Percentiles rank a stretch among this genome's conserved stretches.
These are phyloP conservation scores for Drosophila percnosoma DNA, from an alignment of 2,888 invertebrate species.

Conservation along the genomic window DNA sequence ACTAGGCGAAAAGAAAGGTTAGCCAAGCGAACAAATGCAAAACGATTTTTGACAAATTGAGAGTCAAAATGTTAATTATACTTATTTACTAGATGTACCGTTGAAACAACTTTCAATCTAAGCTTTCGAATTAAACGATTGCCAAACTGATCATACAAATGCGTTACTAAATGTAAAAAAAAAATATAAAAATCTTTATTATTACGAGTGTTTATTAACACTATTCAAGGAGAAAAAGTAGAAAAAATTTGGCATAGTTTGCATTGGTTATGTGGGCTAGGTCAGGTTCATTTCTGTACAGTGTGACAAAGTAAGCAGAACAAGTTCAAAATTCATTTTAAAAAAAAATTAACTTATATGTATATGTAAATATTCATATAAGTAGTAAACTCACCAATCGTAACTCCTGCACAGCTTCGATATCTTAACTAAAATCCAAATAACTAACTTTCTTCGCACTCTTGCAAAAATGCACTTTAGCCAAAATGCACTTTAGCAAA, in stretches of 20 bases:
- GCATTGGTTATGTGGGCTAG: slow-evolving; percentile 19
- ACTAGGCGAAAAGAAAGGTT: slow-evolving; percentile 38
- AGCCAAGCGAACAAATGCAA: slow-evolving; percentile 28
- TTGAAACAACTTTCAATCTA: slow-evolving; percentile 10
- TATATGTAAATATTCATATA: neutral
- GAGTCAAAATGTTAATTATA: slow-evolving; percentile 26
- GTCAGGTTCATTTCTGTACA: slow-evolving; percentile 25
- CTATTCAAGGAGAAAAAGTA: neutral
- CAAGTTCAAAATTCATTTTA: neutral
- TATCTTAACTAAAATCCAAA: slow-evolving; percentile 11
- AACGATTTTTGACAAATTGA: slow-evolving; percentile 28
- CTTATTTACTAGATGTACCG: slow-evolving; percentile 7
- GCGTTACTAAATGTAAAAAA: neutral
- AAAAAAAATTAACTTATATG: neutral
- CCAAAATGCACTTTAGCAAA: slow-evolving; percentile 26
- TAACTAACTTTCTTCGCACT: slow-evolving; percentile 26
- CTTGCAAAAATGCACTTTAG: slow-evolving; percentile 14
- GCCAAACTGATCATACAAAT: neutral
- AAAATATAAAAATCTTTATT: neutral
- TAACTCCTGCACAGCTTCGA: slow-evolving; percentile 10
- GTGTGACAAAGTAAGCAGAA: neutral
- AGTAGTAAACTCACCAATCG: slow-evolving; percentile 19
- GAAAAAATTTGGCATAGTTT: neutral
- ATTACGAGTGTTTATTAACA: neutral
- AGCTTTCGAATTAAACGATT: slow-evolving; percentile 17